Conservation (phyloP, 2,888 invertebrate genomes). For the Phlogophora meticulosa region DNA sequence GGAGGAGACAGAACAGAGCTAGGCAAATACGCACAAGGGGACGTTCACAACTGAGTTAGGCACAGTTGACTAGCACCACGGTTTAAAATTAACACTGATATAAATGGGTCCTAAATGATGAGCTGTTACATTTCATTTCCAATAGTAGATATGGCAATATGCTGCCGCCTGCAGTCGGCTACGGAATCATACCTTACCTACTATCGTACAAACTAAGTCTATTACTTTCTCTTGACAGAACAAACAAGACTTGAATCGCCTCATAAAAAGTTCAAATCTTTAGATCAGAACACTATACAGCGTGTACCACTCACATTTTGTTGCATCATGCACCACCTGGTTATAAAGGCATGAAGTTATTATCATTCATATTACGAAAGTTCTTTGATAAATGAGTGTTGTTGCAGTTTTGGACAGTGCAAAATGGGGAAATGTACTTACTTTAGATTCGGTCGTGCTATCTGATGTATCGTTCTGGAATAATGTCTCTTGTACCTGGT, state of each 20-base stretch:
- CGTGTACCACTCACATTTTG: slow-evolving; percentile 46
- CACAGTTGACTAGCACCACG: too few relatives aligned
- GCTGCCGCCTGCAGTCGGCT: too few relatives aligned
- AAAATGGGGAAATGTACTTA: slow-evolving; percentile 73
- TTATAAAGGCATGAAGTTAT: slow-evolving; percentile 76
- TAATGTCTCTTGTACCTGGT: slow-evolving; percentile 37
- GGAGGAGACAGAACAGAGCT: too few relatives aligned
- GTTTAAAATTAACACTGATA: too few relatives aligned
- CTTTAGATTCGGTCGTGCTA: slow-evolving; percentile 67
- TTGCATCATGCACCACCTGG: slow-evolving; percentile 61
- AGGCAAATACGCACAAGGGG: too few relatives aligned
- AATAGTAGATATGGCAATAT: too few relatives aligned
- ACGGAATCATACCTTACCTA: too few relatives aligned
- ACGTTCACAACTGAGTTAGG: too few relatives aligned
- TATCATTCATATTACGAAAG: slow-evolving; percentile 83
- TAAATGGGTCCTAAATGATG: too few relatives aligned
- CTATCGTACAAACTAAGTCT: too few relatives aligned
- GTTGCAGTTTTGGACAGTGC: slow-evolving; percentile 78
- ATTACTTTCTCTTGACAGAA: neutral
- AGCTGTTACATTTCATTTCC: too few relatives aligned
- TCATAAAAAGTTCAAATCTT: slow-evolving; percentile 78
- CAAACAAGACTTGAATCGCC: slow-evolving; percentile 65
- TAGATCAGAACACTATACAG: slow-evolving; percentile 60
- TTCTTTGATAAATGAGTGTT: slow-evolving; percentile 83
- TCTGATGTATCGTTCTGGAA: slow-evolving; percentile 48